Evolutionary conservation across 2,113 vertebrate species (phyloP), one percentile per base, ranked within the genome.

Genomic region (Eleginops maclovinus): DNA sequence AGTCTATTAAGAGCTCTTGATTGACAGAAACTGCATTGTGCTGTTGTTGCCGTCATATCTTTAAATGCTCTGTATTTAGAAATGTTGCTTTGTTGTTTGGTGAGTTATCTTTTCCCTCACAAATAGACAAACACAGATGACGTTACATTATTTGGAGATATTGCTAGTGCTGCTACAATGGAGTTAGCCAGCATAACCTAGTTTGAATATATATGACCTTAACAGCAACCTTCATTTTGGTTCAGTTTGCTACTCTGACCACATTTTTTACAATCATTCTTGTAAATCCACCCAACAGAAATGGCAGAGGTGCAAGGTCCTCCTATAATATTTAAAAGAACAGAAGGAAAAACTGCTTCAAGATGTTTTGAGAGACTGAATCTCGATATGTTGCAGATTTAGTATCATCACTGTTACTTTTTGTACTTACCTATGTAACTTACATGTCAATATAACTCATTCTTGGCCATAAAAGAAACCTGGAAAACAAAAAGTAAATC

Each of bases 1-100:
- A 73, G 67, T 79, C 72, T 79, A 85, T 83, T 56, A 60, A 76
- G 51, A 80, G 67, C 53, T 22, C 43, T 43, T 70, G 63, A 76
- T 75, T 60, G 47, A 46, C 2, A 24, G 0, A 26, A 65, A 61
- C 56, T 58, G 51, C 49, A 69, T 49, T 82, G 67, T 71, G 47
- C 67, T 68, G 36, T 28, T 21, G 64, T 72, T 67, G 55, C 28
- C 0, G 9, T 81, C 78, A 56, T 68, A 66, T 67, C 82, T 70
- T 71, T 14, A 0, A 26, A 3, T n/a, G 2, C 10, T 10, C 9
- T 36, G 9, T 50, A 55, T 50, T 50, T 14, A 21, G 6, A 58
- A 24, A 11, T 49, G 19, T 49, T 28, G 2, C 49, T 12, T 36
- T 31, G 40, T 56, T 55, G 17, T 47, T 44, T 14, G 3, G 22